Evolutionary conservation across 2,888 invertebrate species (phyloP), one percentile per base, ranked within the genome.

Genomic region (Acronicta leporina): DNA sequence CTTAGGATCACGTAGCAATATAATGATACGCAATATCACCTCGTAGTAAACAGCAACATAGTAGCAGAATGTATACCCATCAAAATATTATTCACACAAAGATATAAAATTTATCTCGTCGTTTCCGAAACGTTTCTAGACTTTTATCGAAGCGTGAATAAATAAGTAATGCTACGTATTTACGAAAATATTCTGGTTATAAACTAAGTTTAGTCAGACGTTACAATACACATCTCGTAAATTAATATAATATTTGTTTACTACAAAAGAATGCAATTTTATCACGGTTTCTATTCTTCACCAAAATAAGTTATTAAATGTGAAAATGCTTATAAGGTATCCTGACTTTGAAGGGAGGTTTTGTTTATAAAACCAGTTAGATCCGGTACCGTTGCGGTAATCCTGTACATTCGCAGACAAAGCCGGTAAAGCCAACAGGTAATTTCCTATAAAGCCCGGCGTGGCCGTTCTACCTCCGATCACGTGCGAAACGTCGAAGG

Each of bases 401-500:
- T 53, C 58, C 50, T 30, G 40, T 53, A 48, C 42, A 52, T 58
- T 53, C 20, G 35, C 30, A 47, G 42, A 44, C 42, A 55, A 67
- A 71, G 63, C 56, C 57, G 38, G 51, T 49, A 55, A 69, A 66
- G 49, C 61, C 66, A 66, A 44, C 38, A 64, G 65, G 74, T 71
- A 70, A 80, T 79, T 76, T 77, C 68, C 68, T 52, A 70, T 71
- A 59, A 61, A 57, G 49, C 62, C 56, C 56, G 62, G 50, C 48
- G 49, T 46, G 55, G 61, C 63, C 72, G 77, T 73, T 73, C 76
- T 69, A 73, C 74, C 69, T 73, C 59, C 70, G 77, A 85, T 81
- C 86, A 86, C 79, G 82, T 84, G 84, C 73, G 61, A 78, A 76
- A 70, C 70, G 67, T 64, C 72, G 80, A 82, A 83, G 83, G 81